These are phyloP conservation scores for Drosophila aldrichi DNA, from an alignment of 2,888 invertebrate species.

Conservation along the genomic window DNA sequence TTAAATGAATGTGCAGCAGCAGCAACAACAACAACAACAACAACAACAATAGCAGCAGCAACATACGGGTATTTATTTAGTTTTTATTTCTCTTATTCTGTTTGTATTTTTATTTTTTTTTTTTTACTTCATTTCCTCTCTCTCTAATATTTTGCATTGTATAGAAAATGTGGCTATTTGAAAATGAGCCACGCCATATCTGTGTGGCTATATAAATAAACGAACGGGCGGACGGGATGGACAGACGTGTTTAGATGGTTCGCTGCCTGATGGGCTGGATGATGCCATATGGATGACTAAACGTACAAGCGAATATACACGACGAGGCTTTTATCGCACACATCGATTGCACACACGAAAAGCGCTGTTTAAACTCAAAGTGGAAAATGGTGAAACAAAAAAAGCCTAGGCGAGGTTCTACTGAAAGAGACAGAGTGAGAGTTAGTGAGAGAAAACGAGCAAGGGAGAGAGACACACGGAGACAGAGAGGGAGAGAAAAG, in stretches of 20 bases:
- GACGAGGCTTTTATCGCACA: slow-evolving; percentile 32
- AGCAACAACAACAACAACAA: not conserved
- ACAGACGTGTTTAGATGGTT: not conserved
- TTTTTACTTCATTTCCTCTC: slow-evolving; percentile 14
- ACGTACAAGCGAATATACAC: slow-evolving; percentile 30
- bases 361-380: slow-evolving; percentile 27
- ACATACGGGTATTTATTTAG: slow-evolving; percentile 42
- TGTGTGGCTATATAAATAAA: slow-evolving; percentile 17
- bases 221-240: slow-evolving; percentile 6
- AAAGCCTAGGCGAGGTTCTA: not conserved
- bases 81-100: slow-evolving; percentile 9
- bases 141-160: slow-evolving; percentile 36
- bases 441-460: too few species aligned
- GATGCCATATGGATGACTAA: slow-evolving; percentile 60
- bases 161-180: slow-evolving; percentile 21
- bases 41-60: slow-evolving; percentile 4
- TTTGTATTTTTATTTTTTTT: slow-evolving; percentile 4
- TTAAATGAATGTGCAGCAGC: slow-evolving; percentile 44
- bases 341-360: slow-evolving; percentile 42
- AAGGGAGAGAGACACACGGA: not conserved
- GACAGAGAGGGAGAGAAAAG: too few species aligned
- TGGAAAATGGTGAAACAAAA: not conserved
- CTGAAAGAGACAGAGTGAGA: not conserved
- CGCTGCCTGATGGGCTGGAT: not conserved
- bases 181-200: slow-evolving; percentile 35